A percentile compares a stretch with the other conserved stretches of the same genome.
Conservation (phyloP, 2,797 vertebrate genomes). For the Anguilla pacifica region DNA sequence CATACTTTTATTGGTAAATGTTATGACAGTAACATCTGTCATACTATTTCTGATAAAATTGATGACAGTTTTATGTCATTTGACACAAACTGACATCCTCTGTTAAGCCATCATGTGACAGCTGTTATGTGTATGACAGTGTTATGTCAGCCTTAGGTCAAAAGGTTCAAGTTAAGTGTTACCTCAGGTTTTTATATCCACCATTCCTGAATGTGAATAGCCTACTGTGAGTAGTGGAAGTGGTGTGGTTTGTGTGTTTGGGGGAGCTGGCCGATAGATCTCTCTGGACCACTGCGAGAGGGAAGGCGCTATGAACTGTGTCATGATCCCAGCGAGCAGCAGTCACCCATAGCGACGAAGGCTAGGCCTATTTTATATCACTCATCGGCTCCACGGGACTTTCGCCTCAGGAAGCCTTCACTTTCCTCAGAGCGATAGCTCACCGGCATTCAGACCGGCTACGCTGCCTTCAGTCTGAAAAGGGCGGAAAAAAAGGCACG, state of each 20-base stretch:
- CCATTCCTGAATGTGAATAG: conserved; percentile 1
- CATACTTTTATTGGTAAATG: too few relatives aligned
- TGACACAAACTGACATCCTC: too few relatives aligned
- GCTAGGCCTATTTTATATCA: not conserved
- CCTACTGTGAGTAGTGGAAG: not conserved
- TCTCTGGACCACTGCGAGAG: not conserved
- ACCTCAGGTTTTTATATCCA: too few relatives aligned
- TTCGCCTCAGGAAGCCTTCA: conserved; percentile 12
- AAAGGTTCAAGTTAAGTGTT: too few relatives aligned
- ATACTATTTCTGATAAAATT: too few relatives aligned
- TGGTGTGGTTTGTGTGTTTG: not conserved
- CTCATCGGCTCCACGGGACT: not conserved
- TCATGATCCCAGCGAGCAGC: not conserved
- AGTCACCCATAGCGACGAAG: not conserved
- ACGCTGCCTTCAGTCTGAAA: conserved; percentile 52
- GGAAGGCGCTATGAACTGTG: not conserved
- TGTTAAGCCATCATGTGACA: too few relatives aligned
- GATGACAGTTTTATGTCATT: too few relatives aligned
- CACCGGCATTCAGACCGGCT: not conserved
- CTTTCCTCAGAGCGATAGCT: not conserved
- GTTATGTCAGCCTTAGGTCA: too few relatives aligned
- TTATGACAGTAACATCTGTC: too few relatives aligned
- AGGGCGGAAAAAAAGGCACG: conserved; percentile 42
- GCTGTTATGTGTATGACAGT: too few relatives aligned
- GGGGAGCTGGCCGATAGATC: not conserved